Evolutionary conservation across 2,797 vertebrate species (phyloP), one percentile per base, ranked within the genome.

Genomic region (Merluccius polli): DNA sequence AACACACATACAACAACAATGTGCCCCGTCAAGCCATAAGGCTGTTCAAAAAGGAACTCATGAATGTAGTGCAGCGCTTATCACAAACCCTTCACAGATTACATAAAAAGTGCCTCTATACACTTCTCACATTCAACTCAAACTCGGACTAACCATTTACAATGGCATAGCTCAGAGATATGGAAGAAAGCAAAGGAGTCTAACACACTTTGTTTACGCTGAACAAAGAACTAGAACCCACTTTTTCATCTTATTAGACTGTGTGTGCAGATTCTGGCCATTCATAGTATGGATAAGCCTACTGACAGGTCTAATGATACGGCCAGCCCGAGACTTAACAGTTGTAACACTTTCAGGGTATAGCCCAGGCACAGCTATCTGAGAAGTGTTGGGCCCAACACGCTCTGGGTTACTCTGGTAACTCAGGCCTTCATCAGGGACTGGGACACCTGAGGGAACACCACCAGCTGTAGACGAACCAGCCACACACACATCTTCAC

Each of bases 201-300:
- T 18, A 70, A 18, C 68, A 13, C 8, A 70, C 29, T 18, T 27
- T 68, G 24, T 70, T 32, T 3, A 70, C 29, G 31, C 68, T 70
- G 68, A 70, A 70, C 4, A 70, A 4, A 70, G 6, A 70, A 70
- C 30, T 32, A 70, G 68, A n/a, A n/a, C 68, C 68, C 68, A 70
- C 13, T 27, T 32, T 16, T 70, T 70, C 68, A 70, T 3, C 29
- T 32, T 31, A 70, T 32, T 70, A 32, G 24, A 2, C 30, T 12
- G 65, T n/a, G 68, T 21, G 12, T 31, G 68, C 29, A 70, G n/a
- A 2, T 31, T 31, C 30, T 70, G 68, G 31, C 29, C 18, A 12
- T 70, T 70, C 68, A 70, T 31, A 32, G 68, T 70, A 12, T 31
- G 11, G 68, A 70, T 70, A 12, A 70, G 68, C 68, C 68, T 70